phyloP scores from a whole-genome alignment of 2,888 invertebrate species.

The Agrochola circellaris region DNA sequence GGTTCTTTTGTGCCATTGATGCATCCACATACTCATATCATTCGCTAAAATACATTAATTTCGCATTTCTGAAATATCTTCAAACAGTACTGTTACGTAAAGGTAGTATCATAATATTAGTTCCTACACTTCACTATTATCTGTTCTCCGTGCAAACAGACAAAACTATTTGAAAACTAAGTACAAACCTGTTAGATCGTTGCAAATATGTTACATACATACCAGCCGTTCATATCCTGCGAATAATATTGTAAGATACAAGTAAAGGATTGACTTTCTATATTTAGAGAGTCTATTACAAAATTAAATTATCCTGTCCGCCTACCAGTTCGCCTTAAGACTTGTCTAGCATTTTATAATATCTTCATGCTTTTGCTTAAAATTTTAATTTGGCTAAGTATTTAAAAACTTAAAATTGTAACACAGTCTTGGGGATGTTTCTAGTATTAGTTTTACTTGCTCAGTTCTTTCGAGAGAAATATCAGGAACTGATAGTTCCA shows the following conservation, averaged over 20 bases:
- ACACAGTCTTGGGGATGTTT: neutral
- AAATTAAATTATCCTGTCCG: neutral
- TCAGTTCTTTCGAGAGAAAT: too few species aligned
- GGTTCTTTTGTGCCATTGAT: neutral
- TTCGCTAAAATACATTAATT: neutral
- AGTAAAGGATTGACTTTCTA: neutral
- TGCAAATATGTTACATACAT: conserved; percentile 15
- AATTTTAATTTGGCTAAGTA: neutral
- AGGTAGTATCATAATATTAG: conserved; percentile 8
- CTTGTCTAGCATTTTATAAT: neutral
- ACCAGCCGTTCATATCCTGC: neutral
- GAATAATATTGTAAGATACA: conserved; percentile 5
- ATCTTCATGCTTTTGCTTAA: neutral
- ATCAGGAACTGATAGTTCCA: neutral
- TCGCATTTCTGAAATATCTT: neutral
- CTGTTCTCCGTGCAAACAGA: conserved; percentile 21
- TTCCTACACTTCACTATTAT: neutral
- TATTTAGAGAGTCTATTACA: neutral
- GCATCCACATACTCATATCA: neutral
- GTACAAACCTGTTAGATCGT: conserved; percentile 7
- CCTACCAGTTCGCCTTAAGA: neutral
- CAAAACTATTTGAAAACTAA: conserved; percentile 43
- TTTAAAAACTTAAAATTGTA: neutral
- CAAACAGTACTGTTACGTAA: neutral
- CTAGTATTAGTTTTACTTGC: neutral